Evolutionary conservation across 64 coral and sea anemone genomes (phyloP).

Genomic region (Montipora foliosa): DNA sequence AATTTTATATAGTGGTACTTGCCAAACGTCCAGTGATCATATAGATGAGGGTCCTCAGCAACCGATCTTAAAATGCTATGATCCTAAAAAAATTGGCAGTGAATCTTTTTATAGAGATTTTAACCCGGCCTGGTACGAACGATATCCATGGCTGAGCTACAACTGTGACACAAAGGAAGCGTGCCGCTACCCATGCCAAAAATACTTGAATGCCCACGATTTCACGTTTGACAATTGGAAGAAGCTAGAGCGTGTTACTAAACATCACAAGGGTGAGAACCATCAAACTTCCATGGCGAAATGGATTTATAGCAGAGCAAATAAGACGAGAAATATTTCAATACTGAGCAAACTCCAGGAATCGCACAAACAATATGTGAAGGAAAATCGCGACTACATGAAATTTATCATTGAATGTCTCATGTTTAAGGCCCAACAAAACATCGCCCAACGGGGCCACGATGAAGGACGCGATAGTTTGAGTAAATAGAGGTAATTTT

Average conservation of each 20-base stretch:
- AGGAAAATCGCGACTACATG: constrained; percentile 53
- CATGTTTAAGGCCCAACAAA: constrained; percentile 53
- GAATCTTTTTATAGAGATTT: constrained; percentile 56
- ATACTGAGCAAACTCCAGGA: constrained; percentile 43
- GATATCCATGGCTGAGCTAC: constrained; percentile 48
- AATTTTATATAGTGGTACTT: constrained; percentile 4
- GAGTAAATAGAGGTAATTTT: constrained; percentile 41
- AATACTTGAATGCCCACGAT: constrained; percentile 33
- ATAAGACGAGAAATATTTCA: constrained; percentile 27
- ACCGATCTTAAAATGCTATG: constrained; percentile 37
- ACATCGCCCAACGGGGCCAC: constrained; percentile 40
- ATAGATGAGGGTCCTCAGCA: constrained; percentile 22
- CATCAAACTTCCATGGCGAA: constrained; percentile 44
- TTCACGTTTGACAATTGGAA: constrained; percentile 62
- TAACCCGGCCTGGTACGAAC: constrained; percentile 45
- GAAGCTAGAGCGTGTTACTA: constrained; percentile 28
- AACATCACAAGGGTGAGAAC: constrained; percentile 35
- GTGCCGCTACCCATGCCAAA: constrained; percentile 8
- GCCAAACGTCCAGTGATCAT: constrained; percentile 9
- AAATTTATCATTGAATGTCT: constrained; percentile 44
- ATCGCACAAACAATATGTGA: constrained; percentile 47
- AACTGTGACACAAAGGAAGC: not conserved
- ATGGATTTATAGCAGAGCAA: constrained; percentile 34
- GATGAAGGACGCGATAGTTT: constrained; percentile 46
- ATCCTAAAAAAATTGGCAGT: constrained; percentile 44